These are phyloP conservation scores for Gobius niger DNA, from an alignment of 2,113 vertebrate species.

Conservation along the genomic window DNA sequence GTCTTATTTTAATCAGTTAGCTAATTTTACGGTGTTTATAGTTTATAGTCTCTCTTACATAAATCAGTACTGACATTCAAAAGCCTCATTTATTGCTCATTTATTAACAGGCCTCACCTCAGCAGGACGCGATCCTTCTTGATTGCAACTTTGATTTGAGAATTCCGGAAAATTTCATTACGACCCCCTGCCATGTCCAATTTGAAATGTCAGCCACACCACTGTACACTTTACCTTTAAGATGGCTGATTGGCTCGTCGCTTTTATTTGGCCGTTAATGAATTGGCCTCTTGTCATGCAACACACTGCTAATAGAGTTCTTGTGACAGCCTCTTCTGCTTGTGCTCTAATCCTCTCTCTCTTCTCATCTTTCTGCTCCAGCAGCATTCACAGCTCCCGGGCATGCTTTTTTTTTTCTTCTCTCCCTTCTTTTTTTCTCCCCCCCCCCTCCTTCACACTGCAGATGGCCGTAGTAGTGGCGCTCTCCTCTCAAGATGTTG, in stretches of 20 bases:
- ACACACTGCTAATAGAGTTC: neutral
- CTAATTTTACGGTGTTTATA: neutral
- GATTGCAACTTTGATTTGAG: constrained; percentile 4
- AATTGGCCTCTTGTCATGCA: constrained; percentile 1
- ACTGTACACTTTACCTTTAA: neutral
- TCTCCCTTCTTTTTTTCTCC: constrained; percentile 38
- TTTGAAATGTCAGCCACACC: neutral
- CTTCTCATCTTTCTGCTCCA: constrained; percentile 53
- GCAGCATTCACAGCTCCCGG: constrained; percentile 49
- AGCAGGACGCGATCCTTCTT: neutral
- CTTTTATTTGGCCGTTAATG: constrained; percentile 7
- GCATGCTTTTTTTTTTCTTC: constrained; percentile 43
- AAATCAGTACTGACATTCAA: constrained; percentile 3
- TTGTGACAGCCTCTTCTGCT: constrained; percentile 7
- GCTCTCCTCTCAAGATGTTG: constrained; percentile 41
- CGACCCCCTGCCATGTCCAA: neutral
- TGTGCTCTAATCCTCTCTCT: constrained; percentile 12
- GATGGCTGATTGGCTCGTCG: neutral
- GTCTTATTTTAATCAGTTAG: neutral
- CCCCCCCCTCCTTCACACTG: constrained; percentile 36
- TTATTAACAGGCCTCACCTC: neutral
- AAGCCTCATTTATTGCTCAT: neutral
- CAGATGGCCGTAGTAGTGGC: constrained; percentile 54
- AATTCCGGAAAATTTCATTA: neutral
- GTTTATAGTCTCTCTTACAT: neutral